Conservation (phyloP, 2,113 vertebrate genomes). For the Hepsetus odoe region DNA sequence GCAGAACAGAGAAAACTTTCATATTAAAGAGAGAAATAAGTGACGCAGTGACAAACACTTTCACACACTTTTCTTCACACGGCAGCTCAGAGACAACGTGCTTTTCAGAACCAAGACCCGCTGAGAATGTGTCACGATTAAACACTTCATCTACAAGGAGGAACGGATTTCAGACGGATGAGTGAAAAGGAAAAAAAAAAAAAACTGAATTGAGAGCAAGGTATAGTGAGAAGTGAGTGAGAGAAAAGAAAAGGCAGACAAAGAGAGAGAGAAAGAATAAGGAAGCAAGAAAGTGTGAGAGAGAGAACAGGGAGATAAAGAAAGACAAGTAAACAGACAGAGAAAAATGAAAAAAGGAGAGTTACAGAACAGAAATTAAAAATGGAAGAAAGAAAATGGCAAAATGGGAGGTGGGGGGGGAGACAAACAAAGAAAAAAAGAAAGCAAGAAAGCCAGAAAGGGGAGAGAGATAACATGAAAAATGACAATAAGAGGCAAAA, state of each 20-base stretch:
- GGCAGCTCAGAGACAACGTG: background rate
- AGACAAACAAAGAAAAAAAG: background rate
- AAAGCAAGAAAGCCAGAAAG: background rate
- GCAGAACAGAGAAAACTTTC: background rate
- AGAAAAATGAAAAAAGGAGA: background rate
- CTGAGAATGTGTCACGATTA: background rate
- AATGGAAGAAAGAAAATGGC: background rate
- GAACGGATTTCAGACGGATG: background rate
- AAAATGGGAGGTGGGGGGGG: background rate
- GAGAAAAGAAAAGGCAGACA: constrained; percentile 7
- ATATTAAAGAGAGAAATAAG: background rate
- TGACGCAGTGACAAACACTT: background rate
- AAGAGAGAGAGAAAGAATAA: constrained; percentile 4
- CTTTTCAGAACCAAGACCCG: background rate
- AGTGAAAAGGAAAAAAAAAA: background rate
- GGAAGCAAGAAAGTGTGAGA: background rate
- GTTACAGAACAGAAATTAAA: background rate
- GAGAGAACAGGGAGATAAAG: background rate
- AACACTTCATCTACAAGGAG: background rate
- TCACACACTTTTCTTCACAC: background rate
- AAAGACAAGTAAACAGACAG: background rate
- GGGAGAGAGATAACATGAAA: background rate
- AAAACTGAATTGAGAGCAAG: background rate
- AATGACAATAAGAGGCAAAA: background rate
- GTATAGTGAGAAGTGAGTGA: background rate